Evolutionary conservation across 2,113 vertebrate genomes (phyloP), one percentile per base, ranked within the genome.

Genomic region (Accipiter cooperii): DNA sequence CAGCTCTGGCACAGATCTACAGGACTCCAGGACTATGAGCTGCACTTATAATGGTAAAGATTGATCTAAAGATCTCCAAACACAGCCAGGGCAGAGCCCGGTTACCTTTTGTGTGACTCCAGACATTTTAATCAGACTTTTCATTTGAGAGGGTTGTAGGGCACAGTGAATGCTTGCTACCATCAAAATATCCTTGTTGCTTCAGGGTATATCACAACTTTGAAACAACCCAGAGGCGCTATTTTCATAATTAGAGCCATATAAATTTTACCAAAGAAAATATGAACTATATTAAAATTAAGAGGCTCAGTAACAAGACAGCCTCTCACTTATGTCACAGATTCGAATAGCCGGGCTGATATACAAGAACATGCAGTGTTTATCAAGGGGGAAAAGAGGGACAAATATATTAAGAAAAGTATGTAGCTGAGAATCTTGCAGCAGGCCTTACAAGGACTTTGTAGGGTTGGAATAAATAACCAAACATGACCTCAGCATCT

Each of bases 401-500:
- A 96, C 74, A 87, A 85, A 91, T n/a, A 46, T 24, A 65, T 89
- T 69, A n/a, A 36, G 25, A 40, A 76, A 60, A 93, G 47, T 49
- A 36, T 24, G 36, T 11, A 66, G 79, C 71, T 3, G 5, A 93
- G 73, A 47, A 87, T 36, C 65, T 82, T 47, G 40, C 34, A 79
- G 58, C 44, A 85, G 22, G 54, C 86, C 89, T 96, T 95, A 79
- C 82, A 92, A 89, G 81, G 77, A 69, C 70, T 73, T 75, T 31
- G 44, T n/a, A 70, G 36, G 8, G 40, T 17, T 83, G 74, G 66
- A 94, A 94, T 87, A 94, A 96, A 93, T 61, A 84, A 96, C 42
- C 84, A 96, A 94, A 91, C 63, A 36, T 42, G 51, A 93, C 46
- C 84, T 93, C 74, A 89, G 84, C 84, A 93, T 94, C 69, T 87